Evolutionary conservation across 2,797 vertebrate genomes (phyloP).

Genomic region (Lophotriccus pileatus): DNA sequence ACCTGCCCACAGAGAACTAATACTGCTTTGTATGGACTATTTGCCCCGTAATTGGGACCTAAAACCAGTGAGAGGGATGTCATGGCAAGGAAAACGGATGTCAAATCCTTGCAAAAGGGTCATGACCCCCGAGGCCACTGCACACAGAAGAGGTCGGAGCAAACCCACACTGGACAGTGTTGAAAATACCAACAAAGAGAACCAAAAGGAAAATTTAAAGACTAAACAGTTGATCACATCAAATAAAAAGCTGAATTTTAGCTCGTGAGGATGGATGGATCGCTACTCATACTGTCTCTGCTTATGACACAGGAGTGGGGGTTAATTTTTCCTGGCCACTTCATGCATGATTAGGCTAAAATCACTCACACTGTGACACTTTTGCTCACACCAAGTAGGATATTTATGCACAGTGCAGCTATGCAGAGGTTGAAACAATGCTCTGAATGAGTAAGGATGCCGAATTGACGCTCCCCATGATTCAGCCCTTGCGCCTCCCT

Average conservation of each 20-base stretch:
- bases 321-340: not conserved
- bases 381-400: not conserved
- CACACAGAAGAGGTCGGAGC: not conserved
- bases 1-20: not conserved
- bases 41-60: not conserved
- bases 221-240: not conserved
- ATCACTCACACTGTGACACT: not conserved
- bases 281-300: not conserved
- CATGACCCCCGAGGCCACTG: rapidly evolving
- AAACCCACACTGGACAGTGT: rapidly evolving
- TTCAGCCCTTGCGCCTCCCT: not conserved
- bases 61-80: not conserved
- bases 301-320: not conserved
- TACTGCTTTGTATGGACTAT: not conserved
- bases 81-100: not conserved
- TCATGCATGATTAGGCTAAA: not conserved
- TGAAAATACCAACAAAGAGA: not conserved
- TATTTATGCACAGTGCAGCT: not conserved
- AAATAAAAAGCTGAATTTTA: not conserved
- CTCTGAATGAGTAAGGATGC: not conserved
- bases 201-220: not conserved
- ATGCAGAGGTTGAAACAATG: not conserved
- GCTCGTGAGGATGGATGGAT: not conserved
- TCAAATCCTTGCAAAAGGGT: not conserved
- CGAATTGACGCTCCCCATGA: not conserved